Conservation (phyloP, 2,113 vertebrate genomes). For the Cyanoderma ruficeps region DNA sequence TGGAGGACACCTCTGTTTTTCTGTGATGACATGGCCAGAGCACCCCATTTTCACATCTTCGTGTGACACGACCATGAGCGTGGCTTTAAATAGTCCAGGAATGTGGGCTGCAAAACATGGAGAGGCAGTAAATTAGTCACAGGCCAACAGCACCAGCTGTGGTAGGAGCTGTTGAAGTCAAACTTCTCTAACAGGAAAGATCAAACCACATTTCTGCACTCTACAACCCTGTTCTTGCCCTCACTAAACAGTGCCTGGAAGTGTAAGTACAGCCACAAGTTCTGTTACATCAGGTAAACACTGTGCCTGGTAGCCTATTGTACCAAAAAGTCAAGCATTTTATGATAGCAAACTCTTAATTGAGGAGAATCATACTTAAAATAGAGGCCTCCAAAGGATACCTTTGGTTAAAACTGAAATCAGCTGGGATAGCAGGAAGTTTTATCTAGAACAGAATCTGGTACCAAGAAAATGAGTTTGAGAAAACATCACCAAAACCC, state of each 20-base stretch:
- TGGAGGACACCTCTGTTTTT: neutral
- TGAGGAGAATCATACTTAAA: neutral
- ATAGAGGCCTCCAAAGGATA: neutral
- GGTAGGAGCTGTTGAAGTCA: neutral
- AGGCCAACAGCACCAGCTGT: neutral
- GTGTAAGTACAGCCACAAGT: neutral
- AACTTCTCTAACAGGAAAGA: neutral
- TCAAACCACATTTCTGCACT: neutral
- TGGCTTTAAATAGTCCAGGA: constrained; percentile 87
- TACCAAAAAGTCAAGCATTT: neutral
- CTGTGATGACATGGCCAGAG: neutral
- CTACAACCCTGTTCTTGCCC: neutral
- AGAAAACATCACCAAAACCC: neutral
- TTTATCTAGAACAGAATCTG: neutral
- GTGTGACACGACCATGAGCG: constrained; percentile 88
- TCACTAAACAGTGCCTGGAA: neutral
- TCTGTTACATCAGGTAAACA: neutral
- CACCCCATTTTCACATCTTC: constrained; percentile 62
- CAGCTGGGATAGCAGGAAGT: neutral
- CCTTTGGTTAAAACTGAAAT: neutral
- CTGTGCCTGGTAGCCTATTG: neutral
- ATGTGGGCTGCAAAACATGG: constrained; percentile 76
- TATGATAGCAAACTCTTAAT: neutral
- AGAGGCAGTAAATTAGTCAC: neutral
- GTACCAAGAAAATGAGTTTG: neutral